These are phyloP conservation scores for Amphipyra tragopoginis DNA, from an alignment of 2,888 invertebrate genomes.

Conservation along the genomic window DNA sequence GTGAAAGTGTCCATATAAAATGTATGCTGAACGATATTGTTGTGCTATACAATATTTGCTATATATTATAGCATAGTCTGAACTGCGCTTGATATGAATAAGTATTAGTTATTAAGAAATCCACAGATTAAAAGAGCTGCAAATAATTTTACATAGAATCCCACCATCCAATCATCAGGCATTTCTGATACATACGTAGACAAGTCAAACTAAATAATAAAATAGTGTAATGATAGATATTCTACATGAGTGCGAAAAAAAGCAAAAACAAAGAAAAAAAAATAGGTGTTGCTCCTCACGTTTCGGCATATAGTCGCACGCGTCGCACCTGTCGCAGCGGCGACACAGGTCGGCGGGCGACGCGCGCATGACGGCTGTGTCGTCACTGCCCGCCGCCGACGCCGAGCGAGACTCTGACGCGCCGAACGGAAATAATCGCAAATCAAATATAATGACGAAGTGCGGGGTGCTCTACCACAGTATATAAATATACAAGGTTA, in stretches of 20 bases:
- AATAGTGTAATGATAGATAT: neutral
- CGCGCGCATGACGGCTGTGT: conserved; percentile 72
- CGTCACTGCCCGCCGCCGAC: conserved; percentile 74
- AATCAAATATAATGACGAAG: conserved; percentile 7
- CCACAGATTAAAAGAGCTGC: no score
- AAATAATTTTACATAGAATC: no score
- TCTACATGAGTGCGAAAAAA: conserved; percentile 1
- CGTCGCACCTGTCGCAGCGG: conserved; percentile 52
- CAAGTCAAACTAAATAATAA: neutral
- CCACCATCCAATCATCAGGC: no score
- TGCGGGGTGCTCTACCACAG: no score
- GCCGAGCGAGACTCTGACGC: conserved; percentile 62
- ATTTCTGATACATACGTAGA: no score
- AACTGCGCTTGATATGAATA: no score
- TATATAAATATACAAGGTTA: no score
- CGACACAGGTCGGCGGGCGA: conserved; percentile 61
- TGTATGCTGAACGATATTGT: no score
- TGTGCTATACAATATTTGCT: no score
- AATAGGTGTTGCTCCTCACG: conserved; percentile 54
- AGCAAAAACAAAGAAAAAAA: conserved; percentile 28
- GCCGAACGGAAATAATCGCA: conserved; percentile 31
- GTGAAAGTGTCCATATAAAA: no score
- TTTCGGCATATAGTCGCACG: conserved; percentile 50
- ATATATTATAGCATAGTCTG: no score
- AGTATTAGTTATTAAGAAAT: no score